Evolutionary conservation across 2,888 invertebrate species (phyloP).

Genomic region (Chymomyza procnemis): DNA sequence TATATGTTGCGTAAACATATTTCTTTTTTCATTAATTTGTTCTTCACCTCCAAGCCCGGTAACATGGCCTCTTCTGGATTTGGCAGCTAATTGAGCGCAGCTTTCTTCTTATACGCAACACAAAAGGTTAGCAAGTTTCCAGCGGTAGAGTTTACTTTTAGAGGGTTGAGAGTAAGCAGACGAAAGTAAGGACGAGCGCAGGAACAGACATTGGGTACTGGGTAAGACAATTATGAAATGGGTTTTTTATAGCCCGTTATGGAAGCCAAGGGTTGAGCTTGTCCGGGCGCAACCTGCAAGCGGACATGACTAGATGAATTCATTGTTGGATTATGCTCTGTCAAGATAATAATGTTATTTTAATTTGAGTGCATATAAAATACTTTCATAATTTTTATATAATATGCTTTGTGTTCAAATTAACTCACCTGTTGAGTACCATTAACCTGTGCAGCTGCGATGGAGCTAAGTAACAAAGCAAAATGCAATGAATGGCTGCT

Average conservation of each 20-base stretch:
- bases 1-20: background rate
- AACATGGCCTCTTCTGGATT: constrained; percentile 31
- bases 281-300: background rate
- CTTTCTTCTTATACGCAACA: constrained; percentile 40
- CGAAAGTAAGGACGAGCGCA: background rate
- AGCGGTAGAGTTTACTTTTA: background rate
- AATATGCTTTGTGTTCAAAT: background rate
- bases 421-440: background rate
- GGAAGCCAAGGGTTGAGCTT: constrained; percentile 2
- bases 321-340: background rate
- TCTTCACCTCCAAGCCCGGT: background rate
- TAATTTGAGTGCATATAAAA: background rate
- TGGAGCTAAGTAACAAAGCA: no score
- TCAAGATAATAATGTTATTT: background rate
- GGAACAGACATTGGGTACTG: background rate
- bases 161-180: background rate
- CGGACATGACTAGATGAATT: background rate
- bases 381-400: background rate
- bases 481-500: no score
- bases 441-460: no score
- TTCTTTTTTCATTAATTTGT: background rate
- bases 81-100: constrained; percentile 65
- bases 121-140: constrained; percentile 8
- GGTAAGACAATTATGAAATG: constrained; percentile 68
- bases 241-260: constrained; percentile 64